These are phyloP conservation scores for Dicranocentrus wangi DNA, from an alignment of 2,888 invertebrate genomes.

Conservation along the genomic window DNA sequence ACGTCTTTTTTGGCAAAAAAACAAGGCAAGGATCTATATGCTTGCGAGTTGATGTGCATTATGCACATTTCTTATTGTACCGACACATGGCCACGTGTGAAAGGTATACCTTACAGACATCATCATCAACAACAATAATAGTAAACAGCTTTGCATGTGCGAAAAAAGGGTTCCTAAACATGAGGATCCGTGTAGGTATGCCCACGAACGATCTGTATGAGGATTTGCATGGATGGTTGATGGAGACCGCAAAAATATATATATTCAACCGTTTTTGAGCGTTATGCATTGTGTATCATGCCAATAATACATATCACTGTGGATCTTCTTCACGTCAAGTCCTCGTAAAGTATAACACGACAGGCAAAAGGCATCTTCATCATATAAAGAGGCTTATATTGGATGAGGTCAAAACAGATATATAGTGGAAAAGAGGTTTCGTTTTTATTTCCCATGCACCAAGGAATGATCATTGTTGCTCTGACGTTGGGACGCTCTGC, in stretches of 20 bases:
- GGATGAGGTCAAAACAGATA: slow-evolving; percentile 51
- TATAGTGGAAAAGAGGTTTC: slow-evolving; percentile 16
- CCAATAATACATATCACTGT: slow-evolving; percentile 3
- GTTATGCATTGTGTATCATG: too few species aligned
- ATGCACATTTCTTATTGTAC: slow-evolving; percentile 31
- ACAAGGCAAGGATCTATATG: slow-evolving; percentile 14
- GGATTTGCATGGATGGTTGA: slow-evolving; percentile 33
- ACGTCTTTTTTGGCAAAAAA: slow-evolving; percentile 37
- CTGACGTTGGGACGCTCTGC: slow-evolving; percentile 55
- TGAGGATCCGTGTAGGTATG: background rate
- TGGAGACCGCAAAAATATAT: slow-evolving; percentile 30
- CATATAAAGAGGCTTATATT: slow-evolving; percentile 16
- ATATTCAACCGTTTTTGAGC: background rate
- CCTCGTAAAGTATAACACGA: slow-evolving; percentile 30
- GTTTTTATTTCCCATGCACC: slow-evolving; percentile 9
- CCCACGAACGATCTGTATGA: background rate
- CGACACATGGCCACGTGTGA: slow-evolving; percentile 56
- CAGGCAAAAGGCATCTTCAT: slow-evolving; percentile 33
- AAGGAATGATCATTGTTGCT: slow-evolving; percentile 51
- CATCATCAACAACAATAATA: too few species aligned
- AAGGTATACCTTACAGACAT: slow-evolving; percentile 21
- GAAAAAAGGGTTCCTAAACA: slow-evolving; percentile 33
- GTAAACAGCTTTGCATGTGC: background rate
- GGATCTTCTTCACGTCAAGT: slow-evolving; percentile 53
- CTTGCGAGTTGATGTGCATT: background rate